A percentile compares a stretch with the other conserved stretches of the same genome.
Evolutionary conservation across 2,888 invertebrate species (phyloP).

Genomic region (Thumatha senex): DNA sequence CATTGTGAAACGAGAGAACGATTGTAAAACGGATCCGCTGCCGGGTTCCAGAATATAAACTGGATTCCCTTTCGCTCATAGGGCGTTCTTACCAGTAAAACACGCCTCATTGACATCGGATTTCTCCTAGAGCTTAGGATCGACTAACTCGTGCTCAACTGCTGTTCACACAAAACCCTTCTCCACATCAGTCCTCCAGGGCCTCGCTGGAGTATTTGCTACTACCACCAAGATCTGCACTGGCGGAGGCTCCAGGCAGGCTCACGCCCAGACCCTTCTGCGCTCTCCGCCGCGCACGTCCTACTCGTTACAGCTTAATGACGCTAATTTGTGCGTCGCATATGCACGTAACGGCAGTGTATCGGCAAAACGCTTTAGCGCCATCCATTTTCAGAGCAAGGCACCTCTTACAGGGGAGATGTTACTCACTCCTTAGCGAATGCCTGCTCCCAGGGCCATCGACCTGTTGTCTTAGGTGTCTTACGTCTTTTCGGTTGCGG

Average conservation of each 20-base stretch:
- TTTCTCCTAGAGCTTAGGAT: constrained; percentile 83
- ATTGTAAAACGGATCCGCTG: constrained; percentile 73
- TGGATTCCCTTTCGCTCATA: constrained; percentile 80
- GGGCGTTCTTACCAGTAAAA: constrained; percentile 39
- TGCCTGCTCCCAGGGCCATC: constrained; percentile 26
- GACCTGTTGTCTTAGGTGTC: constrained; percentile 10
- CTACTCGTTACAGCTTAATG: constrained; percentile 85
- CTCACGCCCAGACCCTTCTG: constrained; percentile 83
- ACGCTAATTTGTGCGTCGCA: constrained; percentile 39
- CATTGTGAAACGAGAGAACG: constrained; percentile 55
- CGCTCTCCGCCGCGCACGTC: constrained; percentile 74
- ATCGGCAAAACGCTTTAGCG: constrained; percentile 75
- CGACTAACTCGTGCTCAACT: constrained; percentile 83
- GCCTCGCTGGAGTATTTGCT: constrained; percentile 87
- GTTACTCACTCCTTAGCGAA: constrained; percentile 62
- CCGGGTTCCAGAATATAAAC: constrained; percentile 84
- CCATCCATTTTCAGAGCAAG: constrained; percentile 85
- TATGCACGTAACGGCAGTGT: constrained; percentile 71
- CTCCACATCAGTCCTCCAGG: constrained; percentile 84
- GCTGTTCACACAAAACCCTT: constrained; percentile 79
- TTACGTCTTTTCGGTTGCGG: constrained; percentile 74
- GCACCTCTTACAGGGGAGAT: constrained; percentile 81
- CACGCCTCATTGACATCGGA: constrained; percentile 60
- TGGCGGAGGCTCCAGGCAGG: constrained; percentile 78
- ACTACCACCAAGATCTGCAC: constrained; percentile 87